Percentiles rank a stretch among this genome's conserved stretches.
Evolutionary conservation across 2,888 invertebrate species (phyloP).

Genomic region (Eupithecia insigniata): DNA sequence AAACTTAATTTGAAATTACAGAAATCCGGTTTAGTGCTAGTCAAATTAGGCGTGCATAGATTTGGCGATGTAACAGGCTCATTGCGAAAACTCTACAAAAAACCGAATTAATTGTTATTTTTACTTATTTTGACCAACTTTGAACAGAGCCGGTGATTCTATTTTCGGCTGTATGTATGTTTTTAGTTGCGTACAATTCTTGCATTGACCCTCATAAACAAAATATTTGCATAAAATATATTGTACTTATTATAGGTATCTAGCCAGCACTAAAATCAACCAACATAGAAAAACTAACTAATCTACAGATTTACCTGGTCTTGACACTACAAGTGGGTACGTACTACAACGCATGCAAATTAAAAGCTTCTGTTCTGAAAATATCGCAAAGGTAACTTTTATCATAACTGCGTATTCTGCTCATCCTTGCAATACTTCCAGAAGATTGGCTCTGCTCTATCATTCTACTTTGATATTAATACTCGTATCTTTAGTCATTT

Average conservation of each 20-base stretch:
- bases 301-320: neutral
- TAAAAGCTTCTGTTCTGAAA: neutral
- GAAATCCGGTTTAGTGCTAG: neutral
- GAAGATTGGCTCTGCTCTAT: neutral
- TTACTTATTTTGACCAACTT: too few species aligned
- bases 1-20: neutral
- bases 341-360: neutral
- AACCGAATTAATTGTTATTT: neutral
- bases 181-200: too few species aligned
- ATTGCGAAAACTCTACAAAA: neutral
- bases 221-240: neutral
- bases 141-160: too few species aligned
- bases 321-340: neutral
- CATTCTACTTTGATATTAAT: neutral
- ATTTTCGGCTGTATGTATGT: too few species aligned
- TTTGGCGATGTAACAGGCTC: neutral
- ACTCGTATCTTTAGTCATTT: neutral
- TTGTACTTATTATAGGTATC: neutral
- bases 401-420: neutral
- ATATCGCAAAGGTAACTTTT: neutral
- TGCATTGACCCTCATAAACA: conserved; percentile 12
- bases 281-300: neutral
- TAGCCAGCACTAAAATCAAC: neutral
- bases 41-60: neutral
- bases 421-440: neutral